Conservation (phyloP, 2,888 invertebrate species). For the Tachystola acroxantha region DNA sequence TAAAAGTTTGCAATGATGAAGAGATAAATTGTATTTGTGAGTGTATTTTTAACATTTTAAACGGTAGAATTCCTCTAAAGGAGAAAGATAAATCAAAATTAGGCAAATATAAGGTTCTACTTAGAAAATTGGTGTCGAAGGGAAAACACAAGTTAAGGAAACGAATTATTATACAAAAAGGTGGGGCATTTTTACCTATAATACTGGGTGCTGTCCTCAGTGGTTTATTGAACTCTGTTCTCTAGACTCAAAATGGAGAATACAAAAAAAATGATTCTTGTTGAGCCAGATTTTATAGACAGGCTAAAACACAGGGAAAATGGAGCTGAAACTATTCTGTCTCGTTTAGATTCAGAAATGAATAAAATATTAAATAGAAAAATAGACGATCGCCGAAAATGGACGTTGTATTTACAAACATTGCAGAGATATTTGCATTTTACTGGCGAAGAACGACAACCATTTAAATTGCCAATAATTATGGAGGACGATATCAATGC, state of each 20-base stretch:
- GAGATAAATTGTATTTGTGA: conserved; percentile 25
- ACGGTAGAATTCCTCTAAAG: conserved; percentile 10
- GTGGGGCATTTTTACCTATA: conserved; percentile 19
- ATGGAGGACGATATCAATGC: not conserved
- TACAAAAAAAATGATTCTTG: conserved; percentile 18
- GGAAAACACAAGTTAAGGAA: conserved; percentile 14
- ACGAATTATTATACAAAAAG: conserved; percentile 20
- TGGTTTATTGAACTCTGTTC: conserved; percentile 11
- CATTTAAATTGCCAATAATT: conserved; percentile 10
- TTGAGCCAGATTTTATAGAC: conserved; percentile 18
- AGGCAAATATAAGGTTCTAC: conserved; percentile 11
- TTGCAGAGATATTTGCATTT: conserved; percentile 23
- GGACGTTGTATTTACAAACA: conserved; percentile 20
- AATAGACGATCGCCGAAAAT: conserved; percentile 20
- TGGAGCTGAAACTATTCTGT: conserved; percentile 8
- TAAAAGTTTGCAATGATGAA: conserved; percentile 18
- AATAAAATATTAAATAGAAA: conserved; percentile 17
- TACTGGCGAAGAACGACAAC: conserved; percentile 15
- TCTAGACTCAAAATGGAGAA: conserved; percentile 10
- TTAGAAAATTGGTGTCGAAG: conserved; percentile 11
- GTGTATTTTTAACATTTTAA: conserved; percentile 17
- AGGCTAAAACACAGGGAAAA: conserved; percentile 12
- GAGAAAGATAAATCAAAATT: conserved; percentile 11
- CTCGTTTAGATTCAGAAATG: conserved; percentile 17
- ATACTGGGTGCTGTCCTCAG: conserved; percentile 20